phyloP scores from a whole-genome alignment of 2,113 vertebrate genomes.

The Pachyramphus minor region DNA sequence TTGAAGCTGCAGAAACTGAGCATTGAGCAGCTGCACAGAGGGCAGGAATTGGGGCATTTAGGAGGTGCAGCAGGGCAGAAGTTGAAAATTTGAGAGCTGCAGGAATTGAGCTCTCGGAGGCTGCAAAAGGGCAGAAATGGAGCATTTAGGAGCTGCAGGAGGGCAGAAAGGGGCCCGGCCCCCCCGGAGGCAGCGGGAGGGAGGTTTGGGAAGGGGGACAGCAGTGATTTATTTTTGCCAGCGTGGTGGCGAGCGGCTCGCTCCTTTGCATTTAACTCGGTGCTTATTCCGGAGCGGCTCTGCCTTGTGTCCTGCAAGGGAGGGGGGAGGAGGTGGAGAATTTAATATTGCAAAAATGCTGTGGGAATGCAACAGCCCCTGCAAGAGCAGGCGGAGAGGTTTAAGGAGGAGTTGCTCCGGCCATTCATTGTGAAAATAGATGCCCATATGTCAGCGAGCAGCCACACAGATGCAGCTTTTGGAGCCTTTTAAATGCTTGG shows the following conservation, averaged over 20 bases:
- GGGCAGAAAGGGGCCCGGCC: neutral
- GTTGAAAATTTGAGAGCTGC: neutral
- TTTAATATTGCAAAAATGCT: slow-evolving; percentile 44
- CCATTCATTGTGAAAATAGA: slow-evolving; percentile 13
- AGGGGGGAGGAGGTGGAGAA: neutral
- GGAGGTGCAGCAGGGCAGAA: neutral
- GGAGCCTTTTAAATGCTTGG: neutral
- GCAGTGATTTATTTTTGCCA: neutral
- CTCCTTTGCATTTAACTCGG: neutral
- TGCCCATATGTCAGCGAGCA: neutral
- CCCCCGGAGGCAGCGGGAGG: neutral
- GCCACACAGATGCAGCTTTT: neutral
- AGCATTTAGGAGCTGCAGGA: neutral
- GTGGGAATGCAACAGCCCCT: slow-evolving; percentile 30
- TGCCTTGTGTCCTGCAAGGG: slow-evolving; percentile 31
- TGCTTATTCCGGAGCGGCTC: neutral
- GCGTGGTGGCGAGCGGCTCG: neutral
- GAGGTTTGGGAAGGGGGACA: neutral
- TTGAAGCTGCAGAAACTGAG: neutral
- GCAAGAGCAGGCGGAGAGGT: slow-evolving; percentile 23
- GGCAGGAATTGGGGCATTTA: neutral
- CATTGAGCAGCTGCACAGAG: neutral
- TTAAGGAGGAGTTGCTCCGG: slow-evolving; percentile 11
- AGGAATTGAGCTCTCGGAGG: neutral
- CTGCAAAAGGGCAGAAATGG: neutral